Conservation (phyloP, 1,140 invertebrate genomes). For the Drosophila triauraria region DNA sequence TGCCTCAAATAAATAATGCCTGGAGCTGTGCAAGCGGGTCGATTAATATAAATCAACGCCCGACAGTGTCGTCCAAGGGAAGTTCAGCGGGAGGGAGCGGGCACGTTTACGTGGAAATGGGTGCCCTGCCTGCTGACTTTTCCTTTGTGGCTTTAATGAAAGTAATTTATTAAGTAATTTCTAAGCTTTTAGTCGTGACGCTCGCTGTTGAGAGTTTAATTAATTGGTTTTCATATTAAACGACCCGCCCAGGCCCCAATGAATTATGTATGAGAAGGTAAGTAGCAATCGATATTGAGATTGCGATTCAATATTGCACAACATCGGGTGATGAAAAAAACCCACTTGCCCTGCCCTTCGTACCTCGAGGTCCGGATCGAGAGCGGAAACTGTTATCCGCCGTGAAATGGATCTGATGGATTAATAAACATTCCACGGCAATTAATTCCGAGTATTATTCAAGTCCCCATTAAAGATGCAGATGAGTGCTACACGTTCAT, state of each 20-base stretch:
- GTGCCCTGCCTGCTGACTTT: conserved; percentile 50
- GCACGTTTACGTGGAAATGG: conserved; percentile 27
- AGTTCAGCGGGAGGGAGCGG: conserved; percentile 11
- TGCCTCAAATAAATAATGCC: conserved; percentile 73
- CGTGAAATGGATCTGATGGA: conserved; percentile 51
- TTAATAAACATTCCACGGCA: conserved; percentile 34
- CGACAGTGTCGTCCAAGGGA: conserved; percentile 66
- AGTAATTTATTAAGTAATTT: conserved; percentile 84
- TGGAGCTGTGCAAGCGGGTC: conserved; percentile 68
- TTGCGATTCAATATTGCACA: conserved; percentile 37
- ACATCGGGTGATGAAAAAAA: conserved; percentile 17
- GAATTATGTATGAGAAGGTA: conserved; percentile 70
- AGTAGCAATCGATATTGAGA: conserved; percentile 57
- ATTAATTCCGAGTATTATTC: conserved; percentile 43
- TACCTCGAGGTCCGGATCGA: neutral
- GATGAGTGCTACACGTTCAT: conserved; percentile 23
- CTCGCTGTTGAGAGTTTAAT: conserved; percentile 77
- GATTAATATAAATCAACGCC: conserved; percentile 82
- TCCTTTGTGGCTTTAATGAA: conserved; percentile 78
- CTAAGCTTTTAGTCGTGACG: conserved; percentile 80
- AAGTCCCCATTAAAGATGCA: conserved; percentile 34
- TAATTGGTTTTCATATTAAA: conserved; percentile 82
- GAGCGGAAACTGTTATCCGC: conserved; percentile 41
- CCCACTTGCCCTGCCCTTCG: conserved; percentile 13
- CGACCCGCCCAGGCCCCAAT: conserved; percentile 50